Evolutionary conservation across 2,888 invertebrate species (phyloP).

Genomic region (Branchellion lobata): DNA sequence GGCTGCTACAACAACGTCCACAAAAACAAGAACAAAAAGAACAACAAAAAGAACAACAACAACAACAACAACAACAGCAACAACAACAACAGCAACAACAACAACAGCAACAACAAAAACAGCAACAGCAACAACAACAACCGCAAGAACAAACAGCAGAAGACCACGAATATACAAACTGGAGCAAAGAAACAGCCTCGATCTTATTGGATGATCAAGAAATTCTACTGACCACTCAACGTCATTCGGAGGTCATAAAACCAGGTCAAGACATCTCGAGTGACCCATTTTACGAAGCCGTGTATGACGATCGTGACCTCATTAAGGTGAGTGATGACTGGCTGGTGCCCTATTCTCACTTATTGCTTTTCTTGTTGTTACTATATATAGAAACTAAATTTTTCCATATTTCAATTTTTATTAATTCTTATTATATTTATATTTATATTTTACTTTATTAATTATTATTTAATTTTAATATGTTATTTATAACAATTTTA

Average conservation of each 20-base stretch:
- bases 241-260: not conserved
- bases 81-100: not conserved
- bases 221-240: not conserved
- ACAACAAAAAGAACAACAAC: not conserved
- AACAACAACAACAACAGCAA: not conserved
- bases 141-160: not conserved
- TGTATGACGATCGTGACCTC: not conserved
- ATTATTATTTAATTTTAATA: too few species aligned
- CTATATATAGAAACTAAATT: too few species aligned
- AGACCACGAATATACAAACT: not conserved
- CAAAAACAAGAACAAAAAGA: not conserved
- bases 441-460: too few species aligned
- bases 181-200: not conserved
- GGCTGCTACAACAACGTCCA: not conserved
- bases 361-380: too few species aligned
- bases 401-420: too few species aligned
- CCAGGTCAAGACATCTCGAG: not conserved
- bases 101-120: not conserved
- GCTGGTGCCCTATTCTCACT: too few species aligned
- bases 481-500: too few species aligned
- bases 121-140: not conserved
- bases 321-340: slow-evolving; percentile 14
- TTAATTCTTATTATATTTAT: too few species aligned
- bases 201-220: not conserved
- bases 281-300: slow-evolving; percentile 3